Conservation (phyloP, 2,888 invertebrate genomes). For the Thumatha senex region DNA sequence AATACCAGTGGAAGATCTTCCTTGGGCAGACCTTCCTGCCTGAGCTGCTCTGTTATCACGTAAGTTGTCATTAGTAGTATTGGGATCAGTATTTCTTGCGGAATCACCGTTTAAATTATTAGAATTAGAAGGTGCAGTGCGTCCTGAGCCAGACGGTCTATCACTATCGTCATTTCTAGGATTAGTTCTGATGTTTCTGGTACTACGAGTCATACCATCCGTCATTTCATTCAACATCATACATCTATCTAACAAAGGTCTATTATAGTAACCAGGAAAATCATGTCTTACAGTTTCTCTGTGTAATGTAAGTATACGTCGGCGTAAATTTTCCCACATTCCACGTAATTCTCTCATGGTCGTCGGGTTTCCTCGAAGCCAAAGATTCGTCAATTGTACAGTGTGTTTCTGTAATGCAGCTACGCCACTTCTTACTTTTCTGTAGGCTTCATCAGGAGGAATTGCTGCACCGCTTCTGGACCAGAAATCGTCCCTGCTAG, state of each 20-base stretch:
- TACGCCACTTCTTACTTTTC: slow-evolving; percentile 67
- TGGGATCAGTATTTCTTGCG: slow-evolving; percentile 34
- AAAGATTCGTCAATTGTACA: slow-evolving; percentile 62
- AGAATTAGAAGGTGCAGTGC: slow-evolving; percentile 28
- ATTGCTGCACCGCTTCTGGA: slow-evolving; percentile 45
- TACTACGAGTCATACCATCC: slow-evolving; percentile 48
- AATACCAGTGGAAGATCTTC: slow-evolving; percentile 42
- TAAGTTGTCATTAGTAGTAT: slow-evolving; percentile 34
- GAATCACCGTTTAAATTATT: slow-evolving; percentile 26
- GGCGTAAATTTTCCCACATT: slow-evolving; percentile 86
- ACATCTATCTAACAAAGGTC: slow-evolving; percentile 70
- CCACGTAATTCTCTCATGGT: slow-evolving; percentile 83
- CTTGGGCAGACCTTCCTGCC: slow-evolving; percentile 34
- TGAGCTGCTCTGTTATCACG: slow-evolving; percentile 31
- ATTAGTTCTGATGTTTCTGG: slow-evolving; percentile 40
- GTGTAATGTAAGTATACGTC: slow-evolving; percentile 82
- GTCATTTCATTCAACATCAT: slow-evolving; percentile 72
- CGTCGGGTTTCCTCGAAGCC: slow-evolving; percentile 68
- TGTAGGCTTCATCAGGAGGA: slow-evolving; percentile 66
- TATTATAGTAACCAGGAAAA: slow-evolving; percentile 65
- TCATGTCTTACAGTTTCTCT: slow-evolving; percentile 71
- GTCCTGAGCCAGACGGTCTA: slow-evolving; percentile 39
- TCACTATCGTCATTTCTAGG: slow-evolving; percentile 45
- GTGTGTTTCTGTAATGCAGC: slow-evolving; percentile 68
- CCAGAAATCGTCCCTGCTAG: slow-evolving; percentile 64